A percentile compares a stretch with the other conserved stretches of the same genome.
Evolutionary conservation across 2,113 vertebrate genomes (phyloP).

Genomic region (Ptychochromis oligacanthus): DNA sequence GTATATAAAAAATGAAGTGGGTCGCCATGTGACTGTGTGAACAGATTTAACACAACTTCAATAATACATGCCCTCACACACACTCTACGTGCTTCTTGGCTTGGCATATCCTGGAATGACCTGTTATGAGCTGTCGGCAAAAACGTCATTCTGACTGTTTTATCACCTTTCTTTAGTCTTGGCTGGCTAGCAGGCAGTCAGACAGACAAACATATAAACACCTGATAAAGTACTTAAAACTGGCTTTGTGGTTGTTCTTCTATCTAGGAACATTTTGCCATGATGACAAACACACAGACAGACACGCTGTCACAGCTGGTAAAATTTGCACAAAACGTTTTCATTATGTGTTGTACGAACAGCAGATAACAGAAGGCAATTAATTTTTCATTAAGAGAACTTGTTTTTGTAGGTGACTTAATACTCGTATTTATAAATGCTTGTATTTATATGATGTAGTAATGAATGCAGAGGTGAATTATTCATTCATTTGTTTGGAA

Average conservation of each 20-base stretch:
- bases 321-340: background rate
- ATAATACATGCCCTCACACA: background rate
- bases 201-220: background rate
- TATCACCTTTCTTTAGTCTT: background rate
- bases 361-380: constrained; percentile 1
- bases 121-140: background rate
- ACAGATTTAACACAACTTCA: too few relatives aligned
- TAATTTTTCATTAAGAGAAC: constrained; percentile 2
- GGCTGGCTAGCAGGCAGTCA: background rate
- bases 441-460: background rate
- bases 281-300: background rate
- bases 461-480: background rate
- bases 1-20: background rate
- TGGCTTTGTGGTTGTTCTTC: background rate
- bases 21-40: background rate
- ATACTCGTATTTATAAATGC: background rate
- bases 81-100: background rate
- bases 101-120: background rate
- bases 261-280: background rate
- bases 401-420: background rate
- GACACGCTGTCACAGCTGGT: background rate
- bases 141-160: background rate
- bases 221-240: background rate
- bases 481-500: background rate
- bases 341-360: background rate